A percentile compares a stretch with the other conserved stretches of the same genome.
These are phyloP conservation scores for Camponotus vicinus DNA, from an alignment of 1,140 invertebrate genomes.

Conservation along the genomic window DNA sequence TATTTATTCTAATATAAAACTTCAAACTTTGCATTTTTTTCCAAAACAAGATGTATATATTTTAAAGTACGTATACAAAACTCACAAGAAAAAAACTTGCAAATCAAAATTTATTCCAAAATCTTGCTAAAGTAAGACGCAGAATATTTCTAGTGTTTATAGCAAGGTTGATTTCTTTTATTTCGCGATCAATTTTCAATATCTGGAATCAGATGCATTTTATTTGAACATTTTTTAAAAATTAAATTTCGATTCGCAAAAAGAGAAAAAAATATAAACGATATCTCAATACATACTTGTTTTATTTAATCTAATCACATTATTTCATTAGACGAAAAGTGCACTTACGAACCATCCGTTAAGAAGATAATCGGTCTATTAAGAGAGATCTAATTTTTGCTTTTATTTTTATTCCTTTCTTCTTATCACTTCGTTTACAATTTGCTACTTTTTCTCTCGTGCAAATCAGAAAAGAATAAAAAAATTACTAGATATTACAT, in stretches of 20 bases:
- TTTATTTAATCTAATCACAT: constrained; percentile 51
- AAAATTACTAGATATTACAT: not conserved
- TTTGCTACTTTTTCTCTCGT: not conserved
- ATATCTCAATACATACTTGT: constrained; percentile 62
- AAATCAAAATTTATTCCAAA: not conserved
- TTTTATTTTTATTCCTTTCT: not conserved
- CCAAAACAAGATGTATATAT: not conserved
- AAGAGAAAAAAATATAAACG: not conserved
- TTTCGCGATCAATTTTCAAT: constrained; percentile 44
- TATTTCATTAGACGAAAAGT: constrained; percentile 62
- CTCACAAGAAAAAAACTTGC: not conserved
- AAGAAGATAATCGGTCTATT: constrained; percentile 79
- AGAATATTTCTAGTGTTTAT: not conserved
- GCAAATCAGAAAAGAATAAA: constrained; percentile 14
- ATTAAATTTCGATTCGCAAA: not conserved
- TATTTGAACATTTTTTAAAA: no score
- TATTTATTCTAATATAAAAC: not conserved
- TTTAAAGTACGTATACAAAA: not conserved
- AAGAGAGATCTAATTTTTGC: constrained; percentile 68
- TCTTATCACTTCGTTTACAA: not conserved
- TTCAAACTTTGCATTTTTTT: not conserved
- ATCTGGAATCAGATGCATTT: not conserved
- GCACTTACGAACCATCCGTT: constrained; percentile 75
- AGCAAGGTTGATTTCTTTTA: not conserved
- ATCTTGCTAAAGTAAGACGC: not conserved